Evolutionary conservation across 2,797 vertebrate genomes (phyloP), one percentile per base, ranked within the genome.

Genomic region (Botia almorhae): DNA sequence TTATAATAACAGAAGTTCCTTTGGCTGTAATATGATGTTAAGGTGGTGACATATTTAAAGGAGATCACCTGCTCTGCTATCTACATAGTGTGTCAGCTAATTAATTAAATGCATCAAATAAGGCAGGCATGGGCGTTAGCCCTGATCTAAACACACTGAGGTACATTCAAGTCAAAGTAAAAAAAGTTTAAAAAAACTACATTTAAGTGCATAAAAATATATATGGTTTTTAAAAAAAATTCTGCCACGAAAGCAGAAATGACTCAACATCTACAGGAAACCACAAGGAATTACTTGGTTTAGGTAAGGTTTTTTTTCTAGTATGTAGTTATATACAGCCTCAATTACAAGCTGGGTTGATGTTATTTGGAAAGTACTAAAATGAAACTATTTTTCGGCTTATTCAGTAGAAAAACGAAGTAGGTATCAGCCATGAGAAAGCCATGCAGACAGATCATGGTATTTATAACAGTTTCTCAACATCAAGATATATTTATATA

Each of bases 91-190:
- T 50, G 39, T 60, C 53, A 61, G 39, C 65, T 69, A 60, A 78
- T 60, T 50, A 36, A 58, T 69, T 13, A 0, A 60, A 69, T 50
- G 2, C 17, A 48, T 61, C 10, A 36, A 60, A 69, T 61, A 13
- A 69, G 16, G 17, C 43, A 69, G 36, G n/a, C 11, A 36, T 36
- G 76, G 76, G 26, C 33, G 65, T 60, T 78, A 21, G 39, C 36
- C 48, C 13, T 26, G 36, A 74, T 10, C 16, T 43, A 21, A 23
- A 56, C 21, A 46, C 8, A 82, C 76, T 82, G n/a, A 58, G 39
- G 6, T 26, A 14, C 36, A 69, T 19, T 19, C 21, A 50, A 75
- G 26, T 29, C 8, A 4, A 56, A 48, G 10, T 50, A 48, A 63
- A 74, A 26, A 4, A 58, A 58, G 8, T n/a, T n/a, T n/a, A n/a